Percentiles rank a stretch among this genome's conserved stretches.
Conservation (phyloP, 2,113 vertebrate genomes). For the Salvator merianae region DNA sequence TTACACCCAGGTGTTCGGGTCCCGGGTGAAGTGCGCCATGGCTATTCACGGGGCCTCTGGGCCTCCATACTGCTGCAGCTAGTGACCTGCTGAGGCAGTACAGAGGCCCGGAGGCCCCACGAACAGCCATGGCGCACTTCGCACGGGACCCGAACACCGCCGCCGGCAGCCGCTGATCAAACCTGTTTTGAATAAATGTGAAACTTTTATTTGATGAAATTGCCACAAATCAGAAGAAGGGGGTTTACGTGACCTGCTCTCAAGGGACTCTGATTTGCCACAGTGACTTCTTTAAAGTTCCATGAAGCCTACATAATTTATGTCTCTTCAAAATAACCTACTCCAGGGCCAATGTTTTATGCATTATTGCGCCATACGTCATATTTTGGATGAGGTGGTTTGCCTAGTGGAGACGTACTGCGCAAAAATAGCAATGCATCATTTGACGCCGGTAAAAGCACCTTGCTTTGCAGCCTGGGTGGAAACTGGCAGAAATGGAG, state of each 20-base stretch:
- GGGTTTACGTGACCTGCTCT: neutral
- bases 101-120: too few relatives aligned
- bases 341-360: slow-evolving; percentile 12
- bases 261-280: neutral
- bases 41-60: too few relatives aligned
- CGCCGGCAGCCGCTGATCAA: too few relatives aligned
- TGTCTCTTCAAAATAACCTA: neutral
- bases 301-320: slow-evolving; percentile 21
- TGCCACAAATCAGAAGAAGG: slow-evolving; percentile 23
- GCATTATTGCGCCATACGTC: slow-evolving; percentile 21
- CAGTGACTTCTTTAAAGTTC: slow-evolving; percentile 33
- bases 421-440: fast-evolving
- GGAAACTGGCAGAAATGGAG: too few relatives aligned
- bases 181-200: slow-evolving; percentile 12
- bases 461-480: neutral
- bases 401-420: neutral
- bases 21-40: too few relatives aligned
- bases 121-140: too few relatives aligned
- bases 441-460: fast-evolving
- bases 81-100: too few relatives aligned
- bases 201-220: slow-evolving; percentile 18
- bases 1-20: too few relatives aligned
- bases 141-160: too few relatives aligned
- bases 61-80: too few relatives aligned
- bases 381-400: neutral